Percentiles rank a stretch among this genome's conserved stretches.
Conservation (phyloP, 2,113 vertebrate species). For the Lethenteron reissneri region DNA sequence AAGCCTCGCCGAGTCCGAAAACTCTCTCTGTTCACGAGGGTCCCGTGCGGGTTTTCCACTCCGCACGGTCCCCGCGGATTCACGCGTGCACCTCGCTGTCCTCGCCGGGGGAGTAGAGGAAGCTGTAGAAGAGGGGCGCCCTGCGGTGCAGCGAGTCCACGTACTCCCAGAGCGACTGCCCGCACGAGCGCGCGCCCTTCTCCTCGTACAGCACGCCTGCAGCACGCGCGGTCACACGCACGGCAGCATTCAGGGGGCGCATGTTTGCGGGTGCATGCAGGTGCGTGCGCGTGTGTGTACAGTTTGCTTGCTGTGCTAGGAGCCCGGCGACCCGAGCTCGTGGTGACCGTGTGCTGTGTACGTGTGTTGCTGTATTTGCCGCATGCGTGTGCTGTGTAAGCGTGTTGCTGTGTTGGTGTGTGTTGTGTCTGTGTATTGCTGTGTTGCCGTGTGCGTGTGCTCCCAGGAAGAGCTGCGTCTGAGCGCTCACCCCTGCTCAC, state of each 20-base stretch:
- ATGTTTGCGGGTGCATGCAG: too few relatives aligned
- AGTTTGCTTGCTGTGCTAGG: too few relatives aligned
- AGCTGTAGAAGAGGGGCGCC: conserved; percentile 85
- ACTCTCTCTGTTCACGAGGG: background rate
- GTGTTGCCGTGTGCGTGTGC: background rate
- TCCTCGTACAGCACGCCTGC: background rate
- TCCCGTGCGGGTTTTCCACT: conserved; percentile 5
- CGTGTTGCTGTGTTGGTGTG: background rate
- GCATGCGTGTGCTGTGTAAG: too few relatives aligned
- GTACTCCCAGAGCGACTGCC: conserved; percentile 39
- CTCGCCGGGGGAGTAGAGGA: conserved; percentile 29
- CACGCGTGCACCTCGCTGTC: conserved; percentile 8
- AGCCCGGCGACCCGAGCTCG: too few relatives aligned
- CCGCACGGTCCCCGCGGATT: conserved; percentile 44
- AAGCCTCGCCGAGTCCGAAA: background rate
- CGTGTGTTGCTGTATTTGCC: background rate
- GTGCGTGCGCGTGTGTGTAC: too few relatives aligned
- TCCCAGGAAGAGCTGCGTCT: background rate
- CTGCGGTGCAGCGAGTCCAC: conserved; percentile 68
- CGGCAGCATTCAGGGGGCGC: too few relatives aligned
- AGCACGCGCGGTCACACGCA: too few relatives aligned
- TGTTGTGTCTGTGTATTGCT: background rate
- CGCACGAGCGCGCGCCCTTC: background rate
- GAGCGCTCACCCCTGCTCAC: too few relatives aligned
- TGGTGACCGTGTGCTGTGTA: too few relatives aligned